Percentiles rank a stretch among this genome's conserved stretches.
phyloP scores from a whole-genome alignment of 2,113 vertebrate species.

The Cheilinus undulatus region DNA sequence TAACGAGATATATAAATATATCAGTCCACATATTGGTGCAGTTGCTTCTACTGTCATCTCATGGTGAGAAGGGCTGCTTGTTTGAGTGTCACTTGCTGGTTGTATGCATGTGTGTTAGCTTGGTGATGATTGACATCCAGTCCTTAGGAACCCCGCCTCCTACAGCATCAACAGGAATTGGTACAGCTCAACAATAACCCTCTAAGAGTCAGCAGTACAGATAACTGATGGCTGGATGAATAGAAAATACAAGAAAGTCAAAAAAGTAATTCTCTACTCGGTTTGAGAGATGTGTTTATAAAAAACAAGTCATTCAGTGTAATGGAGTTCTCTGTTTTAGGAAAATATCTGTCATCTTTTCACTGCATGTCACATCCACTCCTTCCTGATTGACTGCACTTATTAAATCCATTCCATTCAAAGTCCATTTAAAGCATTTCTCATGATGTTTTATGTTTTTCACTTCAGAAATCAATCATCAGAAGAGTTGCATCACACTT shows the following conservation, averaged over 20 bases:
- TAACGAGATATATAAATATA: too few species aligned
- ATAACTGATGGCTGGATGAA: neutral
- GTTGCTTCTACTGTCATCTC: too few species aligned
- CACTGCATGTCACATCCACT: constrained; percentile 5
- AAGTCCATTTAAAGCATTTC: constrained; percentile 18
- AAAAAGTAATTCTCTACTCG: neutral
- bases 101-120: neutral
- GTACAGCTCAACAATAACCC: too few species aligned
- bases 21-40: too few species aligned
- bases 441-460: constrained; percentile 10
- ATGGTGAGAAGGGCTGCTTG: too few species aligned
- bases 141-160: neutral
- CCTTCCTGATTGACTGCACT: constrained; percentile 10
- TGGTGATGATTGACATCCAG: neutral
- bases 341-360: neutral
- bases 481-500: constrained; percentile 15
- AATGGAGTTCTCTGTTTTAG: neutral
- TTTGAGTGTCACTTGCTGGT: too few species aligned
- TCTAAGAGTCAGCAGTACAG: too few species aligned
- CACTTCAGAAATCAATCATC: constrained; percentile 10
- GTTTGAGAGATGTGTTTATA: neutral
- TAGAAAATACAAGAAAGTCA: neutral
- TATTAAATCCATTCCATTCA: constrained; percentile 13
- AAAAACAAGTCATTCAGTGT: too few species aligned
- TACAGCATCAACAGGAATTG: too few species aligned